Percentiles rank a stretch among this genome's conserved stretches.
These are phyloP conservation scores for Ephialtes manifestator DNA, from an alignment of 2,888 invertebrate genomes.

Conservation along the genomic window DNA sequence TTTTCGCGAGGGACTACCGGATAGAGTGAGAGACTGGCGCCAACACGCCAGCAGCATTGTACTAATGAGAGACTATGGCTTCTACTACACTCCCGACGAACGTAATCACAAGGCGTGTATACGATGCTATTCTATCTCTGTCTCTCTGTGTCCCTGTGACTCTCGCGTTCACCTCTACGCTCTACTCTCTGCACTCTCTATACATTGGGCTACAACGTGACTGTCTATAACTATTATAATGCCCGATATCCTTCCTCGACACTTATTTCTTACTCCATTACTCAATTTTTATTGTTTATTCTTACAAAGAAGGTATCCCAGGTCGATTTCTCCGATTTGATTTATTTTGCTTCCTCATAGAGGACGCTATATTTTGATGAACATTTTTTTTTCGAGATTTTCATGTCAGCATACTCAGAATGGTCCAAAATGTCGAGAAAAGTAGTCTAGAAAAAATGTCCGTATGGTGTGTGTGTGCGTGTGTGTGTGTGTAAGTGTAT, in stretches of 20 bases:
- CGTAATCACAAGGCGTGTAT: slow-evolving; percentile 83
- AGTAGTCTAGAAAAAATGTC: too few relatives aligned
- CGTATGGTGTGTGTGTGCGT: too few relatives aligned
- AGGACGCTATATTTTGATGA: too few relatives aligned
- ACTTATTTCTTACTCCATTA: background rate
- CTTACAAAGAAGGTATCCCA: too few relatives aligned
- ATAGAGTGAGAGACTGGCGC: slow-evolving; percentile 41
- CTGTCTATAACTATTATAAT: slow-evolving; percentile 22
- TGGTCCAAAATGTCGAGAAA: too few relatives aligned
- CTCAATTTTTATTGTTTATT: background rate
- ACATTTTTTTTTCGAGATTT: too few relatives aligned
- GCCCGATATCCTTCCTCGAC: slow-evolving; percentile 10
- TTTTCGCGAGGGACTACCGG: slow-evolving; percentile 58
- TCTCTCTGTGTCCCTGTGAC: slow-evolving; percentile 11
- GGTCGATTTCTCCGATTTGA: too few relatives aligned
- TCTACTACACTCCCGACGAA: slow-evolving; percentile 73
- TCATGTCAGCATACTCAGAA: too few relatives aligned
- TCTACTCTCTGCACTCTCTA: slow-evolving; percentile 50
- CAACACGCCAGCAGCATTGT: slow-evolving; percentile 62
- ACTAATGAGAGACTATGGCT: slow-evolving; percentile 84
- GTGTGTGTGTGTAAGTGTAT: too few relatives aligned
- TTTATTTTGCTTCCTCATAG: too few relatives aligned
- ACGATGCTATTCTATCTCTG: slow-evolving; percentile 59
- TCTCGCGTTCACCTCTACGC: slow-evolving; percentile 33
- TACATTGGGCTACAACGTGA: slow-evolving; percentile 6